A percentile compares a stretch with the other conserved stretches of the same genome.
Conservation (phyloP, 2,113 vertebrate species). For the Cichladusa arquata region DNA sequence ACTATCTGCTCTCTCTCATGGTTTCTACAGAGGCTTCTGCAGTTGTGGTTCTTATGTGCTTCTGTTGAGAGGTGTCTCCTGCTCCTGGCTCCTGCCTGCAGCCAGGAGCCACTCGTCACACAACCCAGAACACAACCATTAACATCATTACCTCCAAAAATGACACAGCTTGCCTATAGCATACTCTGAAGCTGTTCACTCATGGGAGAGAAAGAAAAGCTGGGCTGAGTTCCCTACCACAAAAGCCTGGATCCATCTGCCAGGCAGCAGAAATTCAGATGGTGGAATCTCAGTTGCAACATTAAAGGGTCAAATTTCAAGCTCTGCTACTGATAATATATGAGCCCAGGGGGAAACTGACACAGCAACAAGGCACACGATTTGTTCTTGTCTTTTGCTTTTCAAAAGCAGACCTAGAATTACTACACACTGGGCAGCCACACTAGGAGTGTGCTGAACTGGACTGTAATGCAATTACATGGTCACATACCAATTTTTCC, state of each 20-base stretch:
- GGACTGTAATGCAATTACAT: not conserved
- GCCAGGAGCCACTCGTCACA: not conserved
- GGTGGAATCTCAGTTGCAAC: not conserved
- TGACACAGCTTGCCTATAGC: not conserved
- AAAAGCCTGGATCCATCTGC: not conserved
- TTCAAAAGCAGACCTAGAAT: not conserved
- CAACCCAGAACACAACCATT: not conserved
- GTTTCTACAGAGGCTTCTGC: not conserved
- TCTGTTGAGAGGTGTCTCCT: not conserved
- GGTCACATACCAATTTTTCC: not conserved
- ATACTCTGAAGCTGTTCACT: not conserved
- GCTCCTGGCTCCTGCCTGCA: not conserved
- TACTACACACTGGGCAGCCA: not conserved
- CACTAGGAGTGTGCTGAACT: not conserved
- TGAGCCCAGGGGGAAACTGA: not conserved
- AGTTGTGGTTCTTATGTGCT: not conserved
- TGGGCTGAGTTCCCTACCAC: not conserved
- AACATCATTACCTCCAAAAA: not conserved
- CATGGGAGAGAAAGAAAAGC: not conserved
- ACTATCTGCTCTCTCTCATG: accelerated
- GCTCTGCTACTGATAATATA: not conserved
- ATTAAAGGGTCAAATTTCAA: not conserved
- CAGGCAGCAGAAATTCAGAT: not conserved
- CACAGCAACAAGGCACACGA: not conserved
- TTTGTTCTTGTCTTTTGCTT: not conserved